phyloP scores from a whole-genome alignment of 2,888 invertebrate genomes.

The Galerucella pusilla region DNA sequence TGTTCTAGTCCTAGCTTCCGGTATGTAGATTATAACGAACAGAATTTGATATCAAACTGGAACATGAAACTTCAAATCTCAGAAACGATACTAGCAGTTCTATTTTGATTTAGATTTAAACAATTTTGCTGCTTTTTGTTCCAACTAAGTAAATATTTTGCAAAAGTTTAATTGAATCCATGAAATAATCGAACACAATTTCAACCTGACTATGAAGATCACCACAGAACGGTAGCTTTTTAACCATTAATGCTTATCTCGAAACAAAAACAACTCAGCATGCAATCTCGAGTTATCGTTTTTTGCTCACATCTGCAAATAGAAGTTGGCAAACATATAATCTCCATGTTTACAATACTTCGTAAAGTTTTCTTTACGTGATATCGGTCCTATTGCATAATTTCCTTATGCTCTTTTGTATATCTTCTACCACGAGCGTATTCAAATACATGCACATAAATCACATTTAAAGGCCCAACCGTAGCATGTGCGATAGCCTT shows the following conservation, averaged over 20 bases:
- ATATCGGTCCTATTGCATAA: constrained; percentile 33
- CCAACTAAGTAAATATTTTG: no score
- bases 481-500: constrained; percentile 34
- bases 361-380: constrained; percentile 20
- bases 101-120: no score
- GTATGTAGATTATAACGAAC: no score
- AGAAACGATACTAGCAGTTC: not conserved
- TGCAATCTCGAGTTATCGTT: not conserved
- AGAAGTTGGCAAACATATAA: constrained; percentile 19
- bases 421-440: constrained; percentile 23
- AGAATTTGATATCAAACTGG: no score
- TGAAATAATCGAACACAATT: not conserved
- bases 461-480: constrained; percentile 32
- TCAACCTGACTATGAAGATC: not conserved
- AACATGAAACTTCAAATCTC: not conserved
- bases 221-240: not conserved
- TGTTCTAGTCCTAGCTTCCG: not conserved
- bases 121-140: no score
- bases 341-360: constrained; percentile 32
- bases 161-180: no score
- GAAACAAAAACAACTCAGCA: not conserved
- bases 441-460: constrained; percentile 41
- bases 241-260: not conserved
- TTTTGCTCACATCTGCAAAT: constrained; percentile 17
- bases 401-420: constrained; percentile 28